A percentile compares a stretch with the other conserved stretches of the same genome.
phyloP scores from a whole-genome alignment of 2,888 invertebrate species.

The Nomada goodeniana region DNA sequence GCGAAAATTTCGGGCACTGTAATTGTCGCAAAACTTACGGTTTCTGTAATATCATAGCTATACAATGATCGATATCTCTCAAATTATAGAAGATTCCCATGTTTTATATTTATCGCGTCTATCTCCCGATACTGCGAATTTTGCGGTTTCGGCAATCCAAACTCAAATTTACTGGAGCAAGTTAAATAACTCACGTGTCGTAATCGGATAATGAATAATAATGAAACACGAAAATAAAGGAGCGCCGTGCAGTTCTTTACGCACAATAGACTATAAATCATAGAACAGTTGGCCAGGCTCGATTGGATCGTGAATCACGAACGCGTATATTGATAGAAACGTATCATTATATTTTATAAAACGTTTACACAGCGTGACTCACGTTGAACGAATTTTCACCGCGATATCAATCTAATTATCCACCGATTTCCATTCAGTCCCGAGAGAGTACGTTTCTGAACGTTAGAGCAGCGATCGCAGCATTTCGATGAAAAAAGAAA shows the following conservation, averaged over 20 bases:
- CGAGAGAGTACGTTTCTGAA: constrained; percentile 4
- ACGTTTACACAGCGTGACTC: constrained; percentile 47
- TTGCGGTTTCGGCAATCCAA: neutral
- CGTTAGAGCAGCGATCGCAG: constrained; percentile 24
- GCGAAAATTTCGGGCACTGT: too few species aligned
- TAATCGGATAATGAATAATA: constrained; percentile 37
- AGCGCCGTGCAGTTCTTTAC: constrained; percentile 32
- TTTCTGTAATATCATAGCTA: too few species aligned
- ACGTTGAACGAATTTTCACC: constrained; percentile 27
- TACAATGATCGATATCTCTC: neutral
- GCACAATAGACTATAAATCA: constrained; percentile 62
- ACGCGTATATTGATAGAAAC: constrained; percentile 53
- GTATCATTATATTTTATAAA: constrained; percentile 67
- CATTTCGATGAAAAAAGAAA: constrained; percentile 64
- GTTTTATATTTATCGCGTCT: neutral
- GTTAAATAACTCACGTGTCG: constrained; percentile 1
- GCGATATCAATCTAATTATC: constrained; percentile 63
- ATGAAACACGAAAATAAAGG: constrained; percentile 28
- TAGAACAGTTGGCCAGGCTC: constrained; percentile 68
- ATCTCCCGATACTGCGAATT: neutral
- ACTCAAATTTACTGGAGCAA: neutral
- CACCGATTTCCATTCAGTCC: constrained; percentile 45
- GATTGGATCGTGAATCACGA: constrained; percentile 72
- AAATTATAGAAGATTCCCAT: neutral
- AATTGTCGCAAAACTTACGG: too few species aligned